Evolutionary conservation across 2,113 vertebrate genomes (phyloP), one percentile per base, ranked within the genome.

Genomic region (Dicaeum eximium): DNA sequence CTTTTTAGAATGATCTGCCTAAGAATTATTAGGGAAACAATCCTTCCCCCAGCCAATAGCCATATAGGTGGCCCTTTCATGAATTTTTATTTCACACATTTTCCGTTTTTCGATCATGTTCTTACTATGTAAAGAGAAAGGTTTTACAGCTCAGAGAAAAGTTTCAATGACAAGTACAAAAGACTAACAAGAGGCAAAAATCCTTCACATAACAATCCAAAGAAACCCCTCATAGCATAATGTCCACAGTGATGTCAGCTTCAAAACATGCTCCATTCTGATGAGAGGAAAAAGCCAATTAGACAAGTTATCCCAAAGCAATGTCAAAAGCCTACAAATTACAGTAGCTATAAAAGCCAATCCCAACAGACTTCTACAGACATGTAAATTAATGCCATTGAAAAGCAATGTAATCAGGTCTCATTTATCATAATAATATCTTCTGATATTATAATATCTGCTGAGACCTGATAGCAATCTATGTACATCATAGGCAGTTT

Each of bases 351-450:
- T 97, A 96, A 97, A 97, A 94, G 54, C 72, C 88, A 95, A 92
- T 97, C 97, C 95, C 97, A 95, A 82, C 85, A 97, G 98, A 97
- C 85, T 97, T 97, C 95, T 95, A 96, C 96, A 97, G 98, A 98
- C 96, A 97, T 98, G 97, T 97, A 98, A 98, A 98, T 98, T 96
- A 97, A 98, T 96, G 96, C 73, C 88, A 95, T 95, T 98, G 97
- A 98, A 98, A 97, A 95, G 96, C 96, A 97, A 97, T 93, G 90
- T 97, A 98, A 98, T 98, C 97, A 97, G 93, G 96, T 96, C 88
- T 97, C 97, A 97, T 98, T 98, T 98, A 97, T 97, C 97, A 97
- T 95, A 97, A 97, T 96, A 97, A 95, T 96, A 96, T 97, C 96
- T 98, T 92, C 86, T 94, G 79, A 88, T 94, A 97, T 93, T 97